These are phyloP conservation scores for Calameuta filiformis DNA, from an alignment of 2,888 invertebrate genomes.

Conservation along the genomic window DNA sequence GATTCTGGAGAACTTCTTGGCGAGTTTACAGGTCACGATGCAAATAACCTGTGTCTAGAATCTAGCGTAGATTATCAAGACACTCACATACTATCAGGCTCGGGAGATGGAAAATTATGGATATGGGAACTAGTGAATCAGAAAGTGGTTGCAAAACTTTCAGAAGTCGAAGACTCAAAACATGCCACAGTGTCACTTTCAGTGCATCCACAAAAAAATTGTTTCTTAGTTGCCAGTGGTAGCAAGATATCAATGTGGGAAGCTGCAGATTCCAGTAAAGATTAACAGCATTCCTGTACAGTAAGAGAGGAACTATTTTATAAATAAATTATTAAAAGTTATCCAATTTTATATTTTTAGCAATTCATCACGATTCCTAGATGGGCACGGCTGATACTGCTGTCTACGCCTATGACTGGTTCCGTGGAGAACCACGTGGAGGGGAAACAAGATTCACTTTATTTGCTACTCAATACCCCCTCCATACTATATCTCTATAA, in stretches of 20 bases:
- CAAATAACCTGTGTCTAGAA: conserved; percentile 87
- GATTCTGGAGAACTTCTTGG: conserved; percentile 80
- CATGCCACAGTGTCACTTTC: conserved; percentile 73
- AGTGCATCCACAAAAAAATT: conserved; percentile 82
- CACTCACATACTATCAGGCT: conserved; percentile 89
- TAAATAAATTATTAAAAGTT: background rate
- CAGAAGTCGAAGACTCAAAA: conserved; percentile 57
- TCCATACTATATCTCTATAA: background rate
- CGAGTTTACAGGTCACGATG: conserved; percentile 85
- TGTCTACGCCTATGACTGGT: background rate
- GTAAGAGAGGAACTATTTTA: background rate
- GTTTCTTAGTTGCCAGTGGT: conserved; percentile 80
- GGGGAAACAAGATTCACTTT: background rate
- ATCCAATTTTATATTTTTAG: background rate
- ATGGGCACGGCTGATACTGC: background rate
- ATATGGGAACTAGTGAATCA: conserved; percentile 91
- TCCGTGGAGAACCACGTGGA: background rate
- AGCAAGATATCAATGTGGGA: conserved; percentile 78
- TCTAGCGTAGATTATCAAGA: conserved; percentile 87
- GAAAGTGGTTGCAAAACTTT: conserved; percentile 67
- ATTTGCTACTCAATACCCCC: background rate
- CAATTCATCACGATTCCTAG: background rate
- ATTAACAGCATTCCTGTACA: background rate
- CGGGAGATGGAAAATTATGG: conserved; percentile 86
- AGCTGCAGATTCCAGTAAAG: background rate